A percentile compares a stretch with the other conserved stretches of the same genome.
Evolutionary conservation across 1,140 invertebrate species (phyloP).

Genomic region (Coelopa frigida): DNA sequence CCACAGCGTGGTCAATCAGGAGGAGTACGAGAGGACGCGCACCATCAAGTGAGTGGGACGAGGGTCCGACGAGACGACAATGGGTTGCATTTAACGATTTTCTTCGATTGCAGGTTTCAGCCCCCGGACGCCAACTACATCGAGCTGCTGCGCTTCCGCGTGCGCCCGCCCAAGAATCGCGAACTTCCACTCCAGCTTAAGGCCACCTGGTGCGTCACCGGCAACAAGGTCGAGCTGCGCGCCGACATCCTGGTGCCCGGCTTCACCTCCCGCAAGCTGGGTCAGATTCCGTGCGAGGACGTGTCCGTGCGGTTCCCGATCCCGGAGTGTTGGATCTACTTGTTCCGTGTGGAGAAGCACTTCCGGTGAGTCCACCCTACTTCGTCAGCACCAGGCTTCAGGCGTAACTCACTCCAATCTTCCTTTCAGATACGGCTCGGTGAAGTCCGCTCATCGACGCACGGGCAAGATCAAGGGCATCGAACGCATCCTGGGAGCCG

Average conservation of each 20-base stretch:
- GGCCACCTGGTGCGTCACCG: conserved; percentile 75
- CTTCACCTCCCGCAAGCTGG: conserved; percentile 88
- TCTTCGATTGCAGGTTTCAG: conserved; percentile 65
- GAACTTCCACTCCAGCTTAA: conserved; percentile 95
- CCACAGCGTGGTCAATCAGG: conserved; percentile 86
- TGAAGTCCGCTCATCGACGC: conserved; percentile 87
- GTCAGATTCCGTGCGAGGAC: conserved; percentile 95
- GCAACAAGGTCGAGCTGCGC: conserved; percentile 84
- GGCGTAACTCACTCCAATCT: not conserved
- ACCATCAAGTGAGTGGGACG: conserved; percentile 69
- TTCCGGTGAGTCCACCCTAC: conserved; percentile 61
- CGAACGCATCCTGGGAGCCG: conserved; percentile 85
- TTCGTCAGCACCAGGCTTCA: not conserved
- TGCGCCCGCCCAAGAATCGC: conserved; percentile 90
- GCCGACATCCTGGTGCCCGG: conserved; percentile 94
- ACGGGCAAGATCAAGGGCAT: conserved; percentile 91
- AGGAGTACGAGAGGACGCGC: conserved; percentile 84
- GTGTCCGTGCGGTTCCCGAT: conserved; percentile 95
- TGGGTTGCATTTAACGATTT: not conserved
- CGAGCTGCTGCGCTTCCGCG: conserved; percentile 92
- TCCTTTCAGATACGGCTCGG: conserved; percentile 71
- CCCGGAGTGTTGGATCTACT: conserved; percentile 98
- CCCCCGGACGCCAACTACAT: conserved; percentile 98
- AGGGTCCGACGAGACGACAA: no score
- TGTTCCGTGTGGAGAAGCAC: conserved; percentile 97